These are phyloP conservation scores for Lathamus discolor DNA, from an alignment of 2,113 vertebrate genomes.

Conservation along the genomic window DNA sequence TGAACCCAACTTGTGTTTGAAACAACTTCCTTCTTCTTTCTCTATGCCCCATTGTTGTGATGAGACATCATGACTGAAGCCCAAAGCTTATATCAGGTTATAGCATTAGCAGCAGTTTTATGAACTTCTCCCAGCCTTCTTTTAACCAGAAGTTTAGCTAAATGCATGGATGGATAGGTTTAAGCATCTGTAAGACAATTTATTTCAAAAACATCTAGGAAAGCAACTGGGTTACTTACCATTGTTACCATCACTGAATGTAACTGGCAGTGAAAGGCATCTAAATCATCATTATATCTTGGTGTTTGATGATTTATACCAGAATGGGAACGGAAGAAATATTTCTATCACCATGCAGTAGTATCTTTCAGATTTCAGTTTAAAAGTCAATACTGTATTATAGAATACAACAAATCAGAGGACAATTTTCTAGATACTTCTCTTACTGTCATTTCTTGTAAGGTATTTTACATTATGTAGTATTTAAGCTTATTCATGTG, in stretches of 20 bases:
- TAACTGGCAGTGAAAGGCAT: not conserved
- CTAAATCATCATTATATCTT: not conserved
- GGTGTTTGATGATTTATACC: not conserved
- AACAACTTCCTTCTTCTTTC: not conserved
- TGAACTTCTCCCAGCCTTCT: not conserved
- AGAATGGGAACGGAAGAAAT: not conserved
- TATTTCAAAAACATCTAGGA: not conserved
- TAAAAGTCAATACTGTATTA: not conserved
- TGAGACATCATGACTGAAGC: not conserved
- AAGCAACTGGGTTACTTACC: not conserved
- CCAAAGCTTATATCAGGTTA: not conserved
- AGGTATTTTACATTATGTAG: not conserved
- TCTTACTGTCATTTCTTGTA: not conserved
- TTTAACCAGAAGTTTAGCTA: not conserved
- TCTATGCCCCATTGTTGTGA: not conserved
- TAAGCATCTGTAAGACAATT: not conserved
- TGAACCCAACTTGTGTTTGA: conserved; percentile 18
- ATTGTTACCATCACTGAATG: not conserved
- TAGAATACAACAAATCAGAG: not conserved
- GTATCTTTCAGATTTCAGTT: not conserved
- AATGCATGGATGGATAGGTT: not conserved
- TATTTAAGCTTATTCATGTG: not conserved
- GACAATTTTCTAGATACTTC: not conserved
- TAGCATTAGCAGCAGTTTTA: not conserved
- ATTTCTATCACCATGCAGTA: not conserved